Percentiles rank a stretch among this genome's conserved stretches.
Evolutionary conservation across 64 coral and sea anemone genomes (phyloP).

Genomic region (Dendronephthya gigantea): DNA sequence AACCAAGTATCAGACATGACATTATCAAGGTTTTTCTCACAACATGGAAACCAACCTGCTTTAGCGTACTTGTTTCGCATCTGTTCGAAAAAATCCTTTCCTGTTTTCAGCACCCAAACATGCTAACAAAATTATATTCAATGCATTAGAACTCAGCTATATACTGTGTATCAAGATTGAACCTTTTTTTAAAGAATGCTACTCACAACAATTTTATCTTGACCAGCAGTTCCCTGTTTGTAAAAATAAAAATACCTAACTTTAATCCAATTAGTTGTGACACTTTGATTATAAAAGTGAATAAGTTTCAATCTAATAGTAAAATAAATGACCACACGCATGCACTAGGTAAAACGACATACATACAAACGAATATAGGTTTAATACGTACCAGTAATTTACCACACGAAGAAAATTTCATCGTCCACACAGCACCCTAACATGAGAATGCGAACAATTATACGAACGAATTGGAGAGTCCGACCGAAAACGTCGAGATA

Average conservation of each 20-base stretch:
- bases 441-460: background rate
- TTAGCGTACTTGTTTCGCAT: conserved; percentile 87
- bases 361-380: too few species aligned
- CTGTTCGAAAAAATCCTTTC: conserved; percentile 81
- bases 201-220: conserved; percentile 93
- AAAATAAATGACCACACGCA: too few species aligned
- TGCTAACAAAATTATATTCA: conserved; percentile 33
- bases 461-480: background rate
- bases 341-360: too few species aligned
- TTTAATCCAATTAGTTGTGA: background rate
- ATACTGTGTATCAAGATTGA: too few species aligned
- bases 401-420: conserved; percentile 88
- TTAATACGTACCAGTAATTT: conserved; percentile 57
- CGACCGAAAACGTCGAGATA: too few species aligned
- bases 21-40: too few species aligned
- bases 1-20: too few species aligned
- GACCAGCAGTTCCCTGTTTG: conserved; percentile 78
- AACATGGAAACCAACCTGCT: conserved; percentile 41
- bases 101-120: conserved; percentile 92
- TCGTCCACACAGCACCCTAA: conserved; percentile 93
- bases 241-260: background rate
- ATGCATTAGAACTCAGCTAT: too few species aligned
- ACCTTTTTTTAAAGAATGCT: too few species aligned
- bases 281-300: background rate
- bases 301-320: too few species aligned